phyloP scores from a whole-genome alignment of 2,888 invertebrate genomes.

The Cryptus viduatorius region DNA sequence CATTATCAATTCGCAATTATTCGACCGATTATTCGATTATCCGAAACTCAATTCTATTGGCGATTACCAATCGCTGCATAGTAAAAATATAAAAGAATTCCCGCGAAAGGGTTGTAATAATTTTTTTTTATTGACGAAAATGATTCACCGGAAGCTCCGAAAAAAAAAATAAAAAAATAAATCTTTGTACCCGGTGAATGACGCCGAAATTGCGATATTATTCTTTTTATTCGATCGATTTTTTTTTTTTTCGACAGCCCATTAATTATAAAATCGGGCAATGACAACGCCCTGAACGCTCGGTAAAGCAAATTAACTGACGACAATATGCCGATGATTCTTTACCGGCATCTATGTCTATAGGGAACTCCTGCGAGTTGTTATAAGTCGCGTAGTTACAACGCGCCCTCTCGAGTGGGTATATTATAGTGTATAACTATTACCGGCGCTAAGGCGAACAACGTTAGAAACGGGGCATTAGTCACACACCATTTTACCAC shows the following conservation, averaged over 20 bases:
- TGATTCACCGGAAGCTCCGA: background rate
- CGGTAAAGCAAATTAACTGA: constrained; percentile 67
- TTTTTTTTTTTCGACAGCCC: background rate
- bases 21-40: background rate
- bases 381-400: constrained; percentile 42
- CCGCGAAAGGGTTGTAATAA: background rate
- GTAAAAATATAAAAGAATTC: background rate
- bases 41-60: background rate
- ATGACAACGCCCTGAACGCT: constrained; percentile 27
- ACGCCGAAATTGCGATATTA: background rate
- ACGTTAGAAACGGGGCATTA: constrained; percentile 80
- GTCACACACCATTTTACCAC: constrained; percentile 84
- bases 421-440: constrained; percentile 41
- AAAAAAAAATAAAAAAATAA: too few species aligned
- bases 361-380: constrained; percentile 31
- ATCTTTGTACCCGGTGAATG: background rate
- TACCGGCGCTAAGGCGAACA: constrained; percentile 50
- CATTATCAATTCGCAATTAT: constrained; percentile 25
- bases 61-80: background rate
- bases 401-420: constrained; percentile 65
- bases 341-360: constrained; percentile 66
- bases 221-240: constrained; percentile 12
- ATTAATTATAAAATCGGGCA: constrained; percentile 32
- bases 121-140: constrained; percentile 25
- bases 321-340: constrained; percentile 82